Conservation (phyloP, 1,140 invertebrate species). For the Drosophila sp. region DNA sequence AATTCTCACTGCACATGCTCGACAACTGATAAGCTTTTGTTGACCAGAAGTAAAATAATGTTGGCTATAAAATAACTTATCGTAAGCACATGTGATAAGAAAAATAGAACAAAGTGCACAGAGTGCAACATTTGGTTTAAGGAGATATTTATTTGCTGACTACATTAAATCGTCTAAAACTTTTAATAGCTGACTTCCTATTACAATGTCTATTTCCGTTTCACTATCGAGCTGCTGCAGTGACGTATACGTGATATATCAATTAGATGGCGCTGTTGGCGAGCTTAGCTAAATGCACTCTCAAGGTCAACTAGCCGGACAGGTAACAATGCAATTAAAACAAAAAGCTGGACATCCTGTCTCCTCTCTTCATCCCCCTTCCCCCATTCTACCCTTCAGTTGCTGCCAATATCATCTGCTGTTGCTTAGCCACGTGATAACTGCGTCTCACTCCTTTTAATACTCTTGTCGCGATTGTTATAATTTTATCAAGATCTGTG, state of each 20-base stretch:
- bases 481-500: no score
- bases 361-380: no score
- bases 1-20: no score
- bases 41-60: no score
- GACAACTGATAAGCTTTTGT: no score
- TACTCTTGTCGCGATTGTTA: no score
- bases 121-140: no score
- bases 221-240: background rate
- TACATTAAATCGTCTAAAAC: background rate
- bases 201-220: slow-evolving; percentile 4
- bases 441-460: no score
- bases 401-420: background rate
- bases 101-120: no score
- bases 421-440: background rate
- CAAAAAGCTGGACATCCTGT: background rate
- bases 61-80: no score
- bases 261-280: slow-evolving; percentile 5
- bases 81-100: no score
- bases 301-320: slow-evolving; percentile 11
- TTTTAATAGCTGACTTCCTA: background rate
- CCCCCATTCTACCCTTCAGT: background rate
- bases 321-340: slow-evolving; percentile 13
- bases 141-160: no score
- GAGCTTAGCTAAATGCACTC: slow-evolving; percentile 19
- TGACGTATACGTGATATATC: slow-evolving; percentile 42